These are phyloP conservation scores for Pelvicachromis taeniatus DNA, from an alignment of 2,113 vertebrate species.

Conservation along the genomic window DNA sequence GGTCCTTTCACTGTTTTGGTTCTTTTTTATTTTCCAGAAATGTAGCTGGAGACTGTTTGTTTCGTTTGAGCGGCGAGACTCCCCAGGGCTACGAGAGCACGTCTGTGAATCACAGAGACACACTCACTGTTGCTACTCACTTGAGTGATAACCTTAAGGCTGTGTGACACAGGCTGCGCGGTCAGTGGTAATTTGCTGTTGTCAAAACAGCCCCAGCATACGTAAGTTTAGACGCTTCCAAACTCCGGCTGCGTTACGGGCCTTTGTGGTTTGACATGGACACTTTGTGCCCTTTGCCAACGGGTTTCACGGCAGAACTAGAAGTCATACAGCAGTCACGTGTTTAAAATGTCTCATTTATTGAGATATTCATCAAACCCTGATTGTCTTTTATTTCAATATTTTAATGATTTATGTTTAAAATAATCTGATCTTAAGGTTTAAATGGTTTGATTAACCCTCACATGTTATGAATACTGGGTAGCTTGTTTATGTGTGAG, in stretches of 20 bases:
- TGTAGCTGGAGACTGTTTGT: slow-evolving; percentile 29
- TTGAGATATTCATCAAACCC: background rate
- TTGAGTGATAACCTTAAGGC: slow-evolving; percentile 53
- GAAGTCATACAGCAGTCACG: background rate
- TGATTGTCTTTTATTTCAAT: background rate
- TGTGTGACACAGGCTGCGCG: slow-evolving; percentile 16
- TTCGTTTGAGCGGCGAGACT: slow-evolving; percentile 32
- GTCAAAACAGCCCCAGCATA: slow-evolving; percentile 21
- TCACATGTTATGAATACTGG: background rate
- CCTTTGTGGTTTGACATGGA: background rate
- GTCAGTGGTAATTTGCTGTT: slow-evolving; percentile 37
- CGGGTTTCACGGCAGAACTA: background rate
- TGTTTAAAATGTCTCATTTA: background rate
- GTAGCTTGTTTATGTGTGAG: background rate
- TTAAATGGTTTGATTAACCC: background rate
- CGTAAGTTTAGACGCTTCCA: background rate
- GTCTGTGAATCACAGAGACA: slow-evolving; percentile 32
- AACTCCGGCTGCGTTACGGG: background rate
- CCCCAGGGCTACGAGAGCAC: slow-evolving; percentile 12
- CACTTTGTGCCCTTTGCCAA: background rate
- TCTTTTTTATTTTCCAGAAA: slow-evolving; percentile 12
- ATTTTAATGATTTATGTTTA: background rate
- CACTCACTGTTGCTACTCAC: slow-evolving; percentile 32
- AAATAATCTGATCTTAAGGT: background rate
- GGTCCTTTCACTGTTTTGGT: slow-evolving; percentile 9